Base-by-base conservation (phyloP, 2,113 vertebrate genomes). In the Misgurnus mizolepis region DNA sequence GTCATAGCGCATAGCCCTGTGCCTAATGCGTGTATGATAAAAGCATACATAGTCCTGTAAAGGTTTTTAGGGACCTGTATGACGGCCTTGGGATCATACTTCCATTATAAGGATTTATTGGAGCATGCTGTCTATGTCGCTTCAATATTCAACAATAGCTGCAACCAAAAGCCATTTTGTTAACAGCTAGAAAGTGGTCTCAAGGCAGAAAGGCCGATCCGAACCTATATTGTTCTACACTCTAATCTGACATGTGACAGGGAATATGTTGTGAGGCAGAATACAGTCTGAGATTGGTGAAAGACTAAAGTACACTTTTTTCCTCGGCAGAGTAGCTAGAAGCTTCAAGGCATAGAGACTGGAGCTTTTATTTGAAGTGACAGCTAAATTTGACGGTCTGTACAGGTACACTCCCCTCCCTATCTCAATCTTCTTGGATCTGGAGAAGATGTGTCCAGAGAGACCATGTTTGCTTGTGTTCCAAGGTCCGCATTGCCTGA, bases 81-180 rank as follows among this genome's bases (percentile, higher is more conserved):
- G 55, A n/a, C 7, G 7, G 55, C 55, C 55, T 58, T 58, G 55
- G 55, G 55, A 53, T 53, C 14, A 53, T 14, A 53, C 50, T 85
- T 84, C 84, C 84, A 91, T 87, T 83, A 86, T 85, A 89, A 89
- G 53, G 90, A 87, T 83, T 90, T 90, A 93, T 88, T 91, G 87
- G 91, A 92, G 90, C 89, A 56, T 92, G 87, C 68, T 78, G 87
- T 91, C 85, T 88, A 79, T 85, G 83, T 84, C 79, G 49, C 77
- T 82, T 70, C 76, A 74, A 86, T 89, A 88, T 86, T 90, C 87
- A 90, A 90, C 89, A 91, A 90, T 86, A 81, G 85, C 86, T 85
- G 79, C 76, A 84, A 85, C 82, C 85, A 88, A 90, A 86, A 91
- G 85, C 74, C 87, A 89, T 91, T 92, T 92, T 89, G 89, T 89